A percentile compares a stretch with the other conserved stretches of the same genome.
phyloP scores from a whole-genome alignment of 23 tunicate genomes.

The Trididemnum clinides region DNA sequence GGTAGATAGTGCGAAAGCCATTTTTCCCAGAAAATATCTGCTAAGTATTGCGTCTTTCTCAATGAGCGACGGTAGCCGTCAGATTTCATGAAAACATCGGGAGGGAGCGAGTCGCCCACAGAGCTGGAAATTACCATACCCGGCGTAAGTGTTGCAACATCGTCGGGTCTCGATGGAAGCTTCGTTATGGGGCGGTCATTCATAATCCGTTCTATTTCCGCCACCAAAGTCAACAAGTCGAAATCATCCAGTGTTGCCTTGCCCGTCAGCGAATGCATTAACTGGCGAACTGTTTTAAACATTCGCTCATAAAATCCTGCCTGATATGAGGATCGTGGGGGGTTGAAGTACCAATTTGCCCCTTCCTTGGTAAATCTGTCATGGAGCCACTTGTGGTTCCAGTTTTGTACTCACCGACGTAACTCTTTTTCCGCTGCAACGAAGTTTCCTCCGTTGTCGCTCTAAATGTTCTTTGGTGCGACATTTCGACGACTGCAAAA shows the following conservation, averaged over 20 bases:
- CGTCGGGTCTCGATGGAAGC: too few species aligned
- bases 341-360: background rate
- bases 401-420: background rate
- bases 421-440: constrained; percentile 20
- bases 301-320: constrained; percentile 14
- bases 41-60: too few species aligned
- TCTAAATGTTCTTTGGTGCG: background rate
- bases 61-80: too few species aligned
- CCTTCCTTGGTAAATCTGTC: background rate
- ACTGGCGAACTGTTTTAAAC: constrained; percentile 10
- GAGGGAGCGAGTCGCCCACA: too few species aligned
- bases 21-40: too few species aligned
- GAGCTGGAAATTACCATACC: too few species aligned
- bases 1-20: too few species aligned
- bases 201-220: background rate
- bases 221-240: background rate
- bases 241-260: background rate
- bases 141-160: too few species aligned
- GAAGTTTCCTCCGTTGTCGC: constrained; percentile 34
- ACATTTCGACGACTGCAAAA: constrained; percentile 8
- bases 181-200: too few species aligned
- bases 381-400: constrained; percentile 6
- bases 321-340: background rate
- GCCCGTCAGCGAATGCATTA: background rate
- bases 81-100: too few species aligned